Percentiles rank a stretch among this genome's conserved stretches.
phyloP scores from a whole-genome alignment of 2,113 vertebrate species.

The Proteles cristata region DNA sequence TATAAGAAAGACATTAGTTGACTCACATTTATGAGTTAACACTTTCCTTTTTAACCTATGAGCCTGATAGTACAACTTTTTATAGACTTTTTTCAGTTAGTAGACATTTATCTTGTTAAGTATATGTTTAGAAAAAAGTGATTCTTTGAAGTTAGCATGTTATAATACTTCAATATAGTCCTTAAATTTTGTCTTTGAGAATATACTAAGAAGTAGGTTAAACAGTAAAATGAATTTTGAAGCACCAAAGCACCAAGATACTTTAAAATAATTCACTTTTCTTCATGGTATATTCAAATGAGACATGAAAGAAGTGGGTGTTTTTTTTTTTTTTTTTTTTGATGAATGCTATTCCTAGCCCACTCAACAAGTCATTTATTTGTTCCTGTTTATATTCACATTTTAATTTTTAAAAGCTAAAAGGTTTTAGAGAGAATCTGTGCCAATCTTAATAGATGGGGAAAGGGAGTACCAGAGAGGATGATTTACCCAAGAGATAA shows the following conservation, averaged over 20 bases:
- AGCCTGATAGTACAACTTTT: background rate
- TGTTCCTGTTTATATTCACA: background rate
- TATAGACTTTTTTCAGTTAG: background rate
- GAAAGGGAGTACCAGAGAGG: background rate
- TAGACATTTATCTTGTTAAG: slow-evolving; percentile 3
- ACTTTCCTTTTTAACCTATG: slow-evolving; percentile 13
- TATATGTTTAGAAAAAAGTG: background rate
- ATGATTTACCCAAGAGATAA: background rate
- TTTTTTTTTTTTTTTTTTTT: background rate
- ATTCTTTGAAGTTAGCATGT: background rate
- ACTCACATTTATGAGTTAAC: slow-evolving; percentile 15
- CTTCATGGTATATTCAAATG: background rate
- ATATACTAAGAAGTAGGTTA: background rate
- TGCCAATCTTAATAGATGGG: slow-evolving; percentile 1
- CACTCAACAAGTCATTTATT: background rate
- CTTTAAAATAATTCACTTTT: slow-evolving; percentile 44
- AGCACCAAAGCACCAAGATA: background rate
- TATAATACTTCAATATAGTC: background rate
- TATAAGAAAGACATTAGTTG: background rate
- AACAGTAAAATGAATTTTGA: background rate
- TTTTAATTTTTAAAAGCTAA: slow-evolving; percentile 46
- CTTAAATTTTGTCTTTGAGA: background rate
- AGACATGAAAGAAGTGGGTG: background rate
- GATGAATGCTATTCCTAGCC: background rate
- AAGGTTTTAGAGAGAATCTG: background rate